phyloP scores from a whole-genome alignment of 2,888 invertebrate genomes.

The Alloplasta piceator region DNA sequence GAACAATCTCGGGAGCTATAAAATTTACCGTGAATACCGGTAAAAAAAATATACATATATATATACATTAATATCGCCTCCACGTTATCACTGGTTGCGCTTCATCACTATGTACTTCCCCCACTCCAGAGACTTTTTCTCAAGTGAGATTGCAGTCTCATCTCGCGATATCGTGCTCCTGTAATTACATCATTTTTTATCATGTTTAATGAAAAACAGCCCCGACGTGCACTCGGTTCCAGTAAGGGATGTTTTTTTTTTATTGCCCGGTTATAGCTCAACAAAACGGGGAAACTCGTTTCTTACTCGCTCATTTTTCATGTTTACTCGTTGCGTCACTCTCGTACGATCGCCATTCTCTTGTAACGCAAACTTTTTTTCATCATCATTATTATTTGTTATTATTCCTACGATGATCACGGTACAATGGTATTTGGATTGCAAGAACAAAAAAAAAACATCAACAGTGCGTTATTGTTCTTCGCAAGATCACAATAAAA shows the following conservation, averaged over 20 bases:
- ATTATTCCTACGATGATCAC: too few species aligned
- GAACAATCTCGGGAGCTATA: conserved; percentile 36
- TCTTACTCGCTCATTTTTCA: too few species aligned
- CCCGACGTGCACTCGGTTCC: neutral
- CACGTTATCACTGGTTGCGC: conserved; percentile 22
- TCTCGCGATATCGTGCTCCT: conserved; percentile 25
- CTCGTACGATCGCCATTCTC: too few species aligned
- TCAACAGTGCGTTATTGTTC: too few species aligned
- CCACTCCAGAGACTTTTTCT: conserved; percentile 1
- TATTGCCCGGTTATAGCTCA: neutral
- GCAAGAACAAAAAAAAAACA: too few species aligned
- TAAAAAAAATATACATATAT: conserved; percentile 33
- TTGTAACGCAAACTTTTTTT: too few species aligned
- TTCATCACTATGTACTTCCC: neutral
- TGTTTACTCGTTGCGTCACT: too few species aligned
- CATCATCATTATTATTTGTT: too few species aligned
- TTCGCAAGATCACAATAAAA: too few species aligned
- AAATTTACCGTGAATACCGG: conserved; percentile 32
- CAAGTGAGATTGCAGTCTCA: conserved; percentile 24
- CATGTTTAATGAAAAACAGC: conserved; percentile 38
- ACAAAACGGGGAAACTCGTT: too few species aligned
- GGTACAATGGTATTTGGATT: too few species aligned
- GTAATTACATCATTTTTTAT: conserved; percentile 40
- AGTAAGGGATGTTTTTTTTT: neutral
- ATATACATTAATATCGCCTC: neutral